These are phyloP conservation scores for Pedetes capensis DNA, from an alignment of 2,113 vertebrate species.

Conservation along the genomic window DNA sequence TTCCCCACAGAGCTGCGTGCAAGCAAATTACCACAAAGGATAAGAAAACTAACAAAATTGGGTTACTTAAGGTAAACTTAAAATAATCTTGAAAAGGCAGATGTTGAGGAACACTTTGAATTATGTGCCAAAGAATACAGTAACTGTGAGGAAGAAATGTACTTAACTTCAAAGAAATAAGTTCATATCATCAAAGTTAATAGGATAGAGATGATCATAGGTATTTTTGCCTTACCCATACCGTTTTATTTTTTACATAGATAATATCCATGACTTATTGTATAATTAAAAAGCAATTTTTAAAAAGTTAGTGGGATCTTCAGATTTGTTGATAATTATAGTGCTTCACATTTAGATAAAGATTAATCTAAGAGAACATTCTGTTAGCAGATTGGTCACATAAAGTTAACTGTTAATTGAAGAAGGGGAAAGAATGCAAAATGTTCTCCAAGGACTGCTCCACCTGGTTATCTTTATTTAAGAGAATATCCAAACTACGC, in stretches of 20 bases:
- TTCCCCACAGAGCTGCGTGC: neutral
- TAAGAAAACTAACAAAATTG: neutral
- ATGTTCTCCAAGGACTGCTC: neutral
- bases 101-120: neutral
- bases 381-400: neutral
- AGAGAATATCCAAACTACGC: neutral
- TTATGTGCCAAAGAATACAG: neutral
- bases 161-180: neutral
- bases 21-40: neutral
- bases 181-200: neutral
- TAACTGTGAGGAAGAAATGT: neutral
- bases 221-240: neutral
- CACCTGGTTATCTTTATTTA: neutral
- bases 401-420: neutral
- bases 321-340: neutral
- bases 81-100: neutral
- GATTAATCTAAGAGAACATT: neutral
- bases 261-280: neutral
- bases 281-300: neutral
- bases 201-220: neutral
- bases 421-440: neutral
- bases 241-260: neutral
- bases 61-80: neutral
- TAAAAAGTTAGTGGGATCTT: neutral
- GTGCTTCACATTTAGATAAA: constrained; percentile 6